Base-by-base conservation (phyloP, 2,888 invertebrate species). In the Lasioglossum marginatum region DNA sequence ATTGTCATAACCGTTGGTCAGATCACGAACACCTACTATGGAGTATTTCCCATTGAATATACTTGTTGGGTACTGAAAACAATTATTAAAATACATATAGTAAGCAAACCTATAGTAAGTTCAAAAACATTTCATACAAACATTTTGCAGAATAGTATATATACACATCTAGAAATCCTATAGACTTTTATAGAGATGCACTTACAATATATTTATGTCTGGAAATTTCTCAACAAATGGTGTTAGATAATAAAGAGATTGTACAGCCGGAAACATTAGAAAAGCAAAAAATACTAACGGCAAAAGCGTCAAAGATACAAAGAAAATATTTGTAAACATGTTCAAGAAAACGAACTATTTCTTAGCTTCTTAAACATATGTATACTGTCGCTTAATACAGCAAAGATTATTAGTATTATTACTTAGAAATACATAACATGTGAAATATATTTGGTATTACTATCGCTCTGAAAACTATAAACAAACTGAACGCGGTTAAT, bases 1-100 rank as follows among this genome's bases (percentile, higher is more conserved):
- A 91, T 97, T 97, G 94, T 99, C 98, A 93, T 97, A 96, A 91
- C 99, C 99, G 1, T 97, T 97, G 0, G 98, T 98, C 82, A 99
- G 96, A 95, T 99, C 99, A 86, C 99, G 96, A 10, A 99, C 96
- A 86, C 96, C 96, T 57, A 95, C 96, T 83, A 98, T 97, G 89
- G 95, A 92, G 93, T 96, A 98, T 96, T 96, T 97, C 92, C 96
- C 97, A 93, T 94, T 95, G 85, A 95, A 95, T 85, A 98, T 96
- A 79, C 96, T 96, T 73, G 95, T 95, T 0, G 98, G 98, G 95
- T 98, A 98, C 97, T 98, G 94, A 76, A 85, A 83, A 40, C 12
- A n/a, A 72, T 66, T 14, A 31, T 76, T 23, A 66, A 57, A 14
- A 31, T 76, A n/a, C n/a, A n/a, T n/a, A 27, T 73, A 48, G 16